These are phyloP conservation scores for Eurytoma adleriae DNA, from an alignment of 2,888 invertebrate species.

Conservation along the genomic window DNA sequence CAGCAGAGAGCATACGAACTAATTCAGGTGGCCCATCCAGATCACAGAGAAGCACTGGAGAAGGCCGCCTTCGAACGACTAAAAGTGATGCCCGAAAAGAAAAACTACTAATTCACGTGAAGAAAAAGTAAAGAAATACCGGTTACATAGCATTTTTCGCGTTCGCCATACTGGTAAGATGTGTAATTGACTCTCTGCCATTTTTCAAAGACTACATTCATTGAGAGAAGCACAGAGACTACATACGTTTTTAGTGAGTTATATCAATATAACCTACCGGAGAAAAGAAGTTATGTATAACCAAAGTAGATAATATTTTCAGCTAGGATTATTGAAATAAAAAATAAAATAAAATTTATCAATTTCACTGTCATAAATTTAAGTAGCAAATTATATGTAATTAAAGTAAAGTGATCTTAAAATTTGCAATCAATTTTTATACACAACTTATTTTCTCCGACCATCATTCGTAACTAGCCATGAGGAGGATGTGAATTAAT, in stretches of 20 bases:
- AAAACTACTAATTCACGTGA: conserved; percentile 45
- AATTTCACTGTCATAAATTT: neutral
- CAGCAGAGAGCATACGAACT: conserved; percentile 82
- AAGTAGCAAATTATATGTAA: neutral
- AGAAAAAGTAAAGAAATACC: conserved; percentile 6
- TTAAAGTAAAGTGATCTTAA: neutral
- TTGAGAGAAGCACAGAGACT: conserved; percentile 23
- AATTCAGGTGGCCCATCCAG: conserved; percentile 82
- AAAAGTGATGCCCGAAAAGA: conserved; percentile 72
- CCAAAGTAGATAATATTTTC: neutral
- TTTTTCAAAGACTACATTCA: conserved; percentile 22
- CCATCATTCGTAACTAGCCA: conserved; percentile 3
- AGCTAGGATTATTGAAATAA: too few species aligned
- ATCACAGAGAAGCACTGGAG: conserved; percentile 80
- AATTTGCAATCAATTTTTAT: conserved; percentile 12
- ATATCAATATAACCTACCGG: conserved; percentile 17
- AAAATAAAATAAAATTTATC: conserved; percentile 18
- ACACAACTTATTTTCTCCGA: conserved; percentile 34
- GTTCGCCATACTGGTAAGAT: conserved; percentile 34
- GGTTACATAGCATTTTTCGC: conserved; percentile 42
- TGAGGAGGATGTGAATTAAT: conserved; percentile 7
- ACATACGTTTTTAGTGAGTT: conserved; percentile 22
- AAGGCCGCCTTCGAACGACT: conserved; percentile 81
- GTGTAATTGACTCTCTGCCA: conserved; percentile 35
- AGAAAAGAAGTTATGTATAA: conserved; percentile 33